A percentile compares a stretch with the other conserved stretches of the same genome.
Evolutionary conservation across 2,888 invertebrate species (phyloP).

Genomic region (Nebria salina): DNA sequence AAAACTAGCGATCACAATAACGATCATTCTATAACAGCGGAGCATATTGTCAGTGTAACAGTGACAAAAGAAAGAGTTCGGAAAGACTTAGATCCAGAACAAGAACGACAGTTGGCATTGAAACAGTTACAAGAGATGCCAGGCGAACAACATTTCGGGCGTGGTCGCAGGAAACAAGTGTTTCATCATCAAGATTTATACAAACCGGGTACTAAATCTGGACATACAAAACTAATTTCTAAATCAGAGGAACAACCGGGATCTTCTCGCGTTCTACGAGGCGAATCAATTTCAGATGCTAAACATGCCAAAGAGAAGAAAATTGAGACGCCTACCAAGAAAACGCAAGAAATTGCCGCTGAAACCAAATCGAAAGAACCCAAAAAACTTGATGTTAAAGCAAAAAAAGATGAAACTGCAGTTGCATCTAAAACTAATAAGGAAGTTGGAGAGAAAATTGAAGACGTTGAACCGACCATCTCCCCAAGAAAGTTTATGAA

Average conservation of each 20-base stretch:
- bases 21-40: background rate
- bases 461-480: conserved; percentile 55
- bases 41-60: background rate
- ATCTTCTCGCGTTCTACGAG: background rate
- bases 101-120: conserved; percentile 63
- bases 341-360: background rate
- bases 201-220: background rate
- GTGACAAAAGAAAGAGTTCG: conserved; percentile 11
- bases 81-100: conserved; percentile 51
- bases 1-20: conserved; percentile 45
- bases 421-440: conserved; percentile 56
- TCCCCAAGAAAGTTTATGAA: conserved; percentile 57
- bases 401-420: conserved; percentile 53
- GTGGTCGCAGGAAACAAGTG: background rate
- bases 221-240: background rate
- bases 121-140: conserved; percentile 9
- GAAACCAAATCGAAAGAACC: conserved; percentile 8
- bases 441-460: conserved; percentile 52
- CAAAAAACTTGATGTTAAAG: conserved; percentile 28
- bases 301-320: conserved; percentile 24
- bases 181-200: background rate
- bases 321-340: conserved; percentile 21
- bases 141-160: background rate
- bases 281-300: background rate
- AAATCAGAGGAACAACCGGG: background rate